phyloP scores from a whole-genome alignment of 2,888 invertebrate species.

The Callosobruchus maculatus region DNA sequence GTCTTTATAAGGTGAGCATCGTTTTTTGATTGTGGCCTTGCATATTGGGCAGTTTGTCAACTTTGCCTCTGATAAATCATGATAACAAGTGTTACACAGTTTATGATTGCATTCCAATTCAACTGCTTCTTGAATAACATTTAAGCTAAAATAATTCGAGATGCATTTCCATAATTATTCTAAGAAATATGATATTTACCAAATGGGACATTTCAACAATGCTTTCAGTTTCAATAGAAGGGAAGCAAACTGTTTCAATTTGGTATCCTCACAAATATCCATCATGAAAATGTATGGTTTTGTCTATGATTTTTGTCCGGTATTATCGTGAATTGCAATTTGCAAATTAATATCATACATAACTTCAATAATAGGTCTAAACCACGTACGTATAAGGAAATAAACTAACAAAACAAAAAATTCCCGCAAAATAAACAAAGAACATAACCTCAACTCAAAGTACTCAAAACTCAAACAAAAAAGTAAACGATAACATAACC shows the following conservation, averaged over 20 bases:
- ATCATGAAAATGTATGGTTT: no score
- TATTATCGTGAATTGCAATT: no score
- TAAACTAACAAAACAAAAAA: no score
- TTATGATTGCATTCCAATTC: conserved; percentile 18
- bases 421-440: no score
- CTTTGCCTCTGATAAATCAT: conserved; percentile 8
- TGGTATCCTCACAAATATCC: neutral
- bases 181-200: neutral
- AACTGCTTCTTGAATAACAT: conserved; percentile 13
- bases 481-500: no score
- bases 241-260: neutral
- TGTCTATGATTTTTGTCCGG: no score
- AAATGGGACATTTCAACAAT: conserved; percentile 14
- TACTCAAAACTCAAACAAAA: no score
- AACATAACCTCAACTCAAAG: no score
- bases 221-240: neutral
- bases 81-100: conserved; percentile 14
- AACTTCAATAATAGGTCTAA: no score
- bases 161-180: neutral
- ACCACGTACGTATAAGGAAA: no score
- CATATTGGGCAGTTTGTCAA: conserved; percentile 15
- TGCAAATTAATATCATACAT: no score
- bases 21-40: conserved; percentile 11
- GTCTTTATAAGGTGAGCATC: conserved; percentile 13
- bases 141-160: conserved; percentile 13